Evolutionary conservation across 1,140 invertebrate genomes (phyloP).

Genomic region (Drosophila sucinea): DNA sequence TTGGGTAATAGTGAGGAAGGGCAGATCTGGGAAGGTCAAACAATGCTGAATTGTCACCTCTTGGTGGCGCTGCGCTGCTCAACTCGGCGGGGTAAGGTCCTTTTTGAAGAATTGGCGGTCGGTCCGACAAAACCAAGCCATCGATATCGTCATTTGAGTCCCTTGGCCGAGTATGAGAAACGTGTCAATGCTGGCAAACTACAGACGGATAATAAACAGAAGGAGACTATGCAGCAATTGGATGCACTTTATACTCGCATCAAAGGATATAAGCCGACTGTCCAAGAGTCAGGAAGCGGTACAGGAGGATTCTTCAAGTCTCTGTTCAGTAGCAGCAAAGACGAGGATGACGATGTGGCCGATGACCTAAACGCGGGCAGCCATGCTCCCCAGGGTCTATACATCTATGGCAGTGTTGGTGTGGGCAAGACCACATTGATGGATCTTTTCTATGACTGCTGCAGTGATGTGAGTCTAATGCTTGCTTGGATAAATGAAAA

Average conservation of each 20-base stretch:
- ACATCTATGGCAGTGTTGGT: conserved; percentile 93
- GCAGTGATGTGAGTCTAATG: conserved; percentile 84
- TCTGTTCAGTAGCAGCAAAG: conserved; percentile 58
- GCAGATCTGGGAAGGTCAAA: background rate
- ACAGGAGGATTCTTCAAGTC: conserved; percentile 83
- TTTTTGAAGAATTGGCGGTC: background rate
- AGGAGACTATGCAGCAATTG: conserved; percentile 87
- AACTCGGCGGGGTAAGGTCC: background rate
- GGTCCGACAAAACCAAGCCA: background rate
- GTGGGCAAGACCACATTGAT: conserved; percentile 99
- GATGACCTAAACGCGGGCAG: conserved; percentile 57
- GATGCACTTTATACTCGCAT: conserved; percentile 89
- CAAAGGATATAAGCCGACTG: conserved; percentile 85
- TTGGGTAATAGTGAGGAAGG: conserved; percentile 3
- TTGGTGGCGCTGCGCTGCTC: background rate
- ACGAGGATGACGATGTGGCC: conserved; percentile 30
- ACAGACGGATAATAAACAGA: conserved; percentile 88
- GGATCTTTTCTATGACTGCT: conserved; percentile 97
- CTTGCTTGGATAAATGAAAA: background rate
- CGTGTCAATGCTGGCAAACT: conserved; percentile 87
- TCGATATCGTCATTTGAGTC: conserved; percentile 69
- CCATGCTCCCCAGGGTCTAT: conserved; percentile 89
- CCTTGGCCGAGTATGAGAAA: conserved; percentile 84
- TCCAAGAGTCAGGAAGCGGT: conserved; percentile 64
- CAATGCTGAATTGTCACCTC: background rate